Evolutionary conservation across 2,113 vertebrate genomes (phyloP), one percentile per base, ranked within the genome.

Genomic region (Benitochromis conjunctus): DNA sequence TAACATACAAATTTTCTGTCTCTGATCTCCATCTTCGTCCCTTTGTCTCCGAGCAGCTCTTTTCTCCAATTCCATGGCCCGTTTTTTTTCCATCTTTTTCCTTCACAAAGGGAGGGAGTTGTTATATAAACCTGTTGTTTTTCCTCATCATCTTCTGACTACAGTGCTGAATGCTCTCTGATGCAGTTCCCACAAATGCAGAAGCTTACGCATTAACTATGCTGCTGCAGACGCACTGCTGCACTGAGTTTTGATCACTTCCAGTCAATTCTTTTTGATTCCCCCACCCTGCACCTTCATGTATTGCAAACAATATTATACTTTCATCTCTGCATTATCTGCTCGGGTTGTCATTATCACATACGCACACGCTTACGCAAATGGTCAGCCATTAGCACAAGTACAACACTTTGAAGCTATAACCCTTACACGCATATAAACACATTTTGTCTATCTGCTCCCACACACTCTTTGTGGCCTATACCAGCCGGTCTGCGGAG

Each of bases 61-160:
- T 71, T 16, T 80, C 69, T 83, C 29, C 71, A 53, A 76, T 53
- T 26, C 14, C 29, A 19, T 76, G 51, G 14, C 66, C 51, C 69
- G 18, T 80, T 69, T 76, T 82, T 66, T 46, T 46, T 36, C 48
- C 62, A 64, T 89, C 57, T 71, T 79, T 85, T 81, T 51, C 77
- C 9, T 79, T 48, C 66, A 77, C 34, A 62, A 81, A 71, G 62
- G 80, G 58, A 87, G 82, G 60, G 82, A 74, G 71, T 79, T 10
- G 89, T 91, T 92, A 91, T 9, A 89, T 92, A 93, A 92, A 91
- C 87, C 87, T 88, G 87, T 89, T 91, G 86, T 88, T 86, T 76
- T 82, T 60, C 84, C 56, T 87, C 77, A 74, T 83, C 89, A 89
- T 87, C 57, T 51, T 62, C 36, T 71, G 77, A 90, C 80, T 79